These are phyloP conservation scores for Trisateles emortualis DNA, from an alignment of 2,888 invertebrate genomes.

Conservation along the genomic window DNA sequence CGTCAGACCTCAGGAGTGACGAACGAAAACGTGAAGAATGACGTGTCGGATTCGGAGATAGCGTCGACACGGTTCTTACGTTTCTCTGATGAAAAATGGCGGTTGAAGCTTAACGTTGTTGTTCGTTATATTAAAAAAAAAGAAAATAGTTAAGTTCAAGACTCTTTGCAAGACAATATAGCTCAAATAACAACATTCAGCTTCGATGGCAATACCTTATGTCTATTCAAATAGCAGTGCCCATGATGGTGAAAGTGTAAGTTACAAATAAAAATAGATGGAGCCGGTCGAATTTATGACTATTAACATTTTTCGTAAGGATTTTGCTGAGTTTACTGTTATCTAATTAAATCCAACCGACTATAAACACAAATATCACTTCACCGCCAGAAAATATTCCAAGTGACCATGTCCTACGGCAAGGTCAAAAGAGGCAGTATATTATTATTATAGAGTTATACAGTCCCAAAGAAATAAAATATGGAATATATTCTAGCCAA, in stretches of 20 bases:
- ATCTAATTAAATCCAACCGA: background rate
- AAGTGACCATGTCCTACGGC: background rate
- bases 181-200: conserved; percentile 30
- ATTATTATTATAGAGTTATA: too few species aligned
- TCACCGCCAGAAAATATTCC: conserved; percentile 26
- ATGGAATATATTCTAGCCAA: conserved; percentile 22
- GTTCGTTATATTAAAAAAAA: conserved; percentile 7
- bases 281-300: background rate
- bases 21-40: conserved; percentile 70
- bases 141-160: background rate
- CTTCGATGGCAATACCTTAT: conserved; percentile 15
- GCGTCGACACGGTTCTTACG: conserved; percentile 47
- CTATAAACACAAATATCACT: background rate
- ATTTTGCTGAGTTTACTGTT: too few species aligned
- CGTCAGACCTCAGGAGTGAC: conserved; percentile 82
- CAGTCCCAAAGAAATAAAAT: too few species aligned
- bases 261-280: conserved; percentile 7
- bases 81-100: conserved; percentile 42
- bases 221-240: conserved; percentile 16
- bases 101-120: conserved; percentile 51
- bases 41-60: conserved; percentile 70
- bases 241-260: conserved; percentile 30
- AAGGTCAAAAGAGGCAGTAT: too few species aligned
- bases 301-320: too few species aligned
- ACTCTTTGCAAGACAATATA: background rate